These are phyloP conservation scores for Elaphurus davidianus DNA, from an alignment of 2,113 vertebrate species.

Conservation along the genomic window DNA sequence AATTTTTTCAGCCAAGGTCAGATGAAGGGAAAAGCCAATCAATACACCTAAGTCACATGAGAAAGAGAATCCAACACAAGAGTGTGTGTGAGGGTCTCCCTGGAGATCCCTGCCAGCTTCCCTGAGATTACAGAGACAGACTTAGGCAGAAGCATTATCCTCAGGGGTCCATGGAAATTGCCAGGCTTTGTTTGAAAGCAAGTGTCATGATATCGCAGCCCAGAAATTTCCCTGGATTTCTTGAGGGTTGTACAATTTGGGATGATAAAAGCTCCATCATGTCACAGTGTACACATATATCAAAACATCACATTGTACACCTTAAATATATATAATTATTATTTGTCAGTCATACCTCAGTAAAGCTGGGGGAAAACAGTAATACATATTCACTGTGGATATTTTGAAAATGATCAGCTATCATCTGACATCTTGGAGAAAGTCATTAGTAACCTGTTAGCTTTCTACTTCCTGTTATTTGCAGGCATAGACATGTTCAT, in stretches of 20 bases:
- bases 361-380: background rate
- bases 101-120: background rate
- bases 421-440: background rate
- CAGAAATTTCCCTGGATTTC: background rate
- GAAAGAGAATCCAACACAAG: background rate
- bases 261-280: background rate
- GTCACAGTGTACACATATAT: no score
- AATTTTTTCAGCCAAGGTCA: background rate
- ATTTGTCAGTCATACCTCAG: background rate
- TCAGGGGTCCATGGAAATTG: background rate
- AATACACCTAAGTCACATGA: background rate
- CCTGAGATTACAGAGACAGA: background rate
- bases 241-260: background rate
- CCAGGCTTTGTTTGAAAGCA: background rate
- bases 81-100: background rate
- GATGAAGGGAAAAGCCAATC: background rate
- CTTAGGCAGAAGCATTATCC: background rate
- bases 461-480: background rate
- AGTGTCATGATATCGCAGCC: background rate
- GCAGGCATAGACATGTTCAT: background rate
- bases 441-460: background rate
- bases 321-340: no score
- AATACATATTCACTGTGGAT: background rate
- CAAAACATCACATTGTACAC: background rate
- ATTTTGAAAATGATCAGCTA: background rate